Percentiles rank a stretch among this genome's conserved stretches.
These are phyloP conservation scores for Drosophila miranda DNA, from an alignment of 1,140 invertebrate species.

Conservation along the genomic window DNA sequence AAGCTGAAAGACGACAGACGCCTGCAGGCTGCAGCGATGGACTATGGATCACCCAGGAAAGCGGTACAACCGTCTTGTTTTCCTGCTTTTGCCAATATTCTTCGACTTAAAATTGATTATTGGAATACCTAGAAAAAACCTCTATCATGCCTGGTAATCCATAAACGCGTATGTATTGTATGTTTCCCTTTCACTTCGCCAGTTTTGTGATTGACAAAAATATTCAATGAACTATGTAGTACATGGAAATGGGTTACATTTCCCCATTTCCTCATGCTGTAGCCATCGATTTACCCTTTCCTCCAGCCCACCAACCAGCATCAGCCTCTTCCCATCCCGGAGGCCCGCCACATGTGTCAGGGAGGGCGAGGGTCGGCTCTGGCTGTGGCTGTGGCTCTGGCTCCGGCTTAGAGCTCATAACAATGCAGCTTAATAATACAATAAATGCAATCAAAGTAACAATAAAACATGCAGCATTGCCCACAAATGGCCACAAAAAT, in stretches of 20 bases:
- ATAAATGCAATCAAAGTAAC: conserved; percentile 82
- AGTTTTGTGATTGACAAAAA: conserved; percentile 35
- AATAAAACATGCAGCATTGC: conserved; percentile 81
- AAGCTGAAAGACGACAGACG: conserved; percentile 40
- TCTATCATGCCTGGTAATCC: conserved; percentile 14
- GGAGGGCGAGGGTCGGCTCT: background rate
- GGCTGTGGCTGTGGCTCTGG: conserved; percentile 29
- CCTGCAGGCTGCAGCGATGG: conserved; percentile 4
- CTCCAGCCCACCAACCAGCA: conserved; percentile 1
- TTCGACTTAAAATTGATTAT: conserved; percentile 1
- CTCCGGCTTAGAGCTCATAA: conserved; percentile 60
- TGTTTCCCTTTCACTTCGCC: background rate
- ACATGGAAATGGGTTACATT: background rate
- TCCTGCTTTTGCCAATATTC: too few relatives aligned
- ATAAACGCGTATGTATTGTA: background rate
- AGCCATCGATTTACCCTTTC: conserved; percentile 36
- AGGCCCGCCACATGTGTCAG: background rate
- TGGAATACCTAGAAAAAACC: background rate
- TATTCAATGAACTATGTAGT: conserved; percentile 19
- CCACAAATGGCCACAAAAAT: conserved; percentile 69
- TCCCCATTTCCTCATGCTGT: background rate
- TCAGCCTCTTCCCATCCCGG: too few relatives aligned
- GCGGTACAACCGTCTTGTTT: too few relatives aligned
- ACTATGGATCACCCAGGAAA: background rate
- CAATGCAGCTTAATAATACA: conserved; percentile 81